Base-by-base conservation (phyloP, 2,888 invertebrate genomes). In the Elegia similella region DNA sequence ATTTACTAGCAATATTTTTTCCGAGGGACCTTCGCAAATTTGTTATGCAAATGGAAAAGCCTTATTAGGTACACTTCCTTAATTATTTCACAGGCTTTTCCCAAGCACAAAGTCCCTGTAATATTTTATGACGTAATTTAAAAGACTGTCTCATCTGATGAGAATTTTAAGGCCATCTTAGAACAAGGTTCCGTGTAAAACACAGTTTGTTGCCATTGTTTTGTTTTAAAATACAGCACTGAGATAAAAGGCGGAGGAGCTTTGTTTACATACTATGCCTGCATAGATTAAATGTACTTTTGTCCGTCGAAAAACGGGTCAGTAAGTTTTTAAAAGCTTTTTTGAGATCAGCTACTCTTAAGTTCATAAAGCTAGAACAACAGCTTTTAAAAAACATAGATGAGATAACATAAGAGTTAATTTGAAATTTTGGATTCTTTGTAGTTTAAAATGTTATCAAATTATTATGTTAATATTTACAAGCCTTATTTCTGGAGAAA, bases 111-210 rank as follows among this genome's bases (percentile, higher is more conserved):
- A 80, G 78, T 73, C 80, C 66, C 72, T 70, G 80, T 82, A 80
- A 85, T 86, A 84, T 84, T 86, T 85, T 80, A 86, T 79, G 77
- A 77, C 70, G 79, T 80, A 83, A 84, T 84, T 82, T 84, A 82
- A 83, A 81, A 82, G 75, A 76, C 73, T 78, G 75, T 73, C 76
- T 75, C 77, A 73, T 73, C 73, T 78, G 72, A 76, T 73, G 72
- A 77, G 70, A 73, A 72, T 76, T 79, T 73, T 75, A 72, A 73
- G 75, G 73, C 72, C 70, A 73, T 64, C 69, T 75, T 62, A 65
- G 69, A 65, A 65, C 70, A 60, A 56, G 55, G 59, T 57, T 55
- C 59, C 60, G 59, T 60, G 62, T 60, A 70, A 64, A 65, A 73
- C 65, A 68, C 66, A 65, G 68, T 66, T 66, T 66, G 57, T 58